Evolutionary conservation across 2,797 vertebrate species (phyloP).

Genomic region (Sebastes wilsoni): DNA sequence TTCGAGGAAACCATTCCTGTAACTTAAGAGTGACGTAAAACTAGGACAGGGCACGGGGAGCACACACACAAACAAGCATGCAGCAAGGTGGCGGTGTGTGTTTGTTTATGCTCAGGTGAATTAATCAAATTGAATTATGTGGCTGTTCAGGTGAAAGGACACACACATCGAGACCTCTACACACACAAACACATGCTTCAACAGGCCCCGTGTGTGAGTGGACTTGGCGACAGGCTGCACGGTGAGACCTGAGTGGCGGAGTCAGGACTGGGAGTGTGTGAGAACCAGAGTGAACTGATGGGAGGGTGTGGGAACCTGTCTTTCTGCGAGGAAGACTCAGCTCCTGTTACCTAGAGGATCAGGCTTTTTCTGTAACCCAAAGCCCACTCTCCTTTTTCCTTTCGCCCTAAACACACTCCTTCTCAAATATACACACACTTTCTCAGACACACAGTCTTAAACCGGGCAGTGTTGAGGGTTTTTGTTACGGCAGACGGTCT

Average conservation of each 20-base stretch:
- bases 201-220: neutral
- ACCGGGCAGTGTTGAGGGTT: constrained; percentile 41
- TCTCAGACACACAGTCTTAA: constrained; percentile 32
- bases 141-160: neutral
- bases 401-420: constrained; percentile 20
- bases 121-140: neutral
- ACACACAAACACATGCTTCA: accelerated
- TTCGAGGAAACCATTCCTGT: constrained; percentile 52
- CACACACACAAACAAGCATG: neutral
- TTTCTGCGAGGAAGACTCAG: constrained; percentile 30
- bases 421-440: constrained; percentile 38
- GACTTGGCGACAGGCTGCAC: neutral
- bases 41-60: constrained; percentile 44
- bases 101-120: neutral
- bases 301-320: constrained; percentile 80
- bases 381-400: constrained; percentile 40
- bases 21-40: constrained; percentile 70
- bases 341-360: constrained; percentile 55
- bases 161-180: neutral
- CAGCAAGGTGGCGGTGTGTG: neutral
- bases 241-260: constrained; percentile 31
- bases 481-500: constrained; percentile 16
- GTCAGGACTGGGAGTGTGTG: constrained; percentile 47
- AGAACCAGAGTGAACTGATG: constrained; percentile 45
- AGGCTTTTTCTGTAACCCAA: constrained; percentile 51